A percentile compares a stretch with the other conserved stretches of the same genome.
Evolutionary conservation across 2,113 vertebrate species (phyloP).

Genomic region (Tachuris rubrigastra): DNA sequence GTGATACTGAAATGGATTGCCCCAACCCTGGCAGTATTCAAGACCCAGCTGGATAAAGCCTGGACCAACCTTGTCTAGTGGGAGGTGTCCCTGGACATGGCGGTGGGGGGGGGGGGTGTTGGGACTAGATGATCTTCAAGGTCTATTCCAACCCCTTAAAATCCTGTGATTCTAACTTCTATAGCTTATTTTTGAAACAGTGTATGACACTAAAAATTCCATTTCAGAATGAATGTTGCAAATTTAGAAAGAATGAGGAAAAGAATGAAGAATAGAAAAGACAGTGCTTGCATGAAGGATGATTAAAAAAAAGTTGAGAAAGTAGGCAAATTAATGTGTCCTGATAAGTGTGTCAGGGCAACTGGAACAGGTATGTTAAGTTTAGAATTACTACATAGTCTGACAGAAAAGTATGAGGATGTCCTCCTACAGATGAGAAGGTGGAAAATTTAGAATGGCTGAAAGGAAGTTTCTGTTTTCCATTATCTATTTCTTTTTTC

Average conservation of each 20-base stretch:
- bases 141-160: background rate
- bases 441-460: background rate
- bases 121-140: background rate
- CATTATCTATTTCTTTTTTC: background rate
- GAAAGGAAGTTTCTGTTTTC: background rate
- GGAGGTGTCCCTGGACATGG: background rate
- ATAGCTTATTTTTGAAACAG: background rate
- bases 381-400: background rate
- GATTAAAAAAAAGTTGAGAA: background rate
- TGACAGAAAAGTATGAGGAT: background rate
- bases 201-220: rapidly evolving
- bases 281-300: background rate
- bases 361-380: background rate
- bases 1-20: background rate
- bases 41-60: background rate
- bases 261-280: background rate
- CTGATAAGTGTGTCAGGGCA: background rate
- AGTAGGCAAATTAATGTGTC: background rate
- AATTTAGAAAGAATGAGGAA: background rate
- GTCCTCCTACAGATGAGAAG: background rate
- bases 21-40: background rate
- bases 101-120: background rate
- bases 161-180: background rate
- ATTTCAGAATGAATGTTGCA: background rate
- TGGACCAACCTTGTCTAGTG: background rate